A percentile compares a stretch with the other conserved stretches of the same genome.
These are phyloP conservation scores for Mustelus asterias DNA, from an alignment of 2,113 vertebrate genomes.

Conservation along the genomic window DNA sequence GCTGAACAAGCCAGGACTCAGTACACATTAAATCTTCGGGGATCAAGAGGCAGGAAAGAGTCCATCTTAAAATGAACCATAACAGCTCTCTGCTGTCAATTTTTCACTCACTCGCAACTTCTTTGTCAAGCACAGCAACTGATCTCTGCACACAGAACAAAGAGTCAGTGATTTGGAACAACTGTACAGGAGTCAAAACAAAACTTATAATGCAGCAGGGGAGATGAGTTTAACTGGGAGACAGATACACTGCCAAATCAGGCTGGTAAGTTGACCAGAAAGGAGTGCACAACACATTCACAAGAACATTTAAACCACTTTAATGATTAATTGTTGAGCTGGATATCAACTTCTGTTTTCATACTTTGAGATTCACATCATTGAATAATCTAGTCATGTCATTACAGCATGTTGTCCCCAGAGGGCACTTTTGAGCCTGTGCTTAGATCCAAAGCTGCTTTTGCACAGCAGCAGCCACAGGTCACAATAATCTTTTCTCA, in stretches of 20 bases:
- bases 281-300: neutral
- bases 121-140: neutral
- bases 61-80: neutral
- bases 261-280: neutral
- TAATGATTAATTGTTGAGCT: neutral
- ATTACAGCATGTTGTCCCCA: neutral
- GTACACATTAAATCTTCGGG: neutral
- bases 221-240: neutral
- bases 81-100: neutral
- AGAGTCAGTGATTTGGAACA: neutral
- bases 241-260: neutral
- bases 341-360: neutral
- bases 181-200: neutral
- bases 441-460: neutral
- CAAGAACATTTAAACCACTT: neutral
- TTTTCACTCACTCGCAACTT: neutral
- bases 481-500: neutral
- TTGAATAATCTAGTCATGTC: neutral
- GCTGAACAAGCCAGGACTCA: neutral
- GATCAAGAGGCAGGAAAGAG: neutral
- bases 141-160: neutral
- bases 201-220: neutral
- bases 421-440: neutral
- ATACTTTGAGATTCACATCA: neutral
- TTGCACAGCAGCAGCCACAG: neutral